Conservation (phyloP, 2,113 vertebrate genomes). For the Bagarius yarrelli region DNA sequence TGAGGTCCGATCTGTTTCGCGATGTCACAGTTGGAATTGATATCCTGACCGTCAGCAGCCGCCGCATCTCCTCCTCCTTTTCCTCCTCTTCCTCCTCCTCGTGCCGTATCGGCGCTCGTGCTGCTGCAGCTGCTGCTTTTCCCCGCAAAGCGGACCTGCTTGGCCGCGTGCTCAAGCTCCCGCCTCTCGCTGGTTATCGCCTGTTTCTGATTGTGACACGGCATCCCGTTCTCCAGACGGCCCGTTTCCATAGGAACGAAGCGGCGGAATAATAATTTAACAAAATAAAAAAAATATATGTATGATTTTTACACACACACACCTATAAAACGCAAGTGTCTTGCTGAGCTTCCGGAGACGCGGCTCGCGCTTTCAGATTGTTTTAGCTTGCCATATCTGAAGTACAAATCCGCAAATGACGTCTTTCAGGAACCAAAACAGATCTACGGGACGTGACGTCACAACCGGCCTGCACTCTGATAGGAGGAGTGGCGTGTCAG, state of each 20-base stretch:
- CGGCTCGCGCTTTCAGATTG: neutral
- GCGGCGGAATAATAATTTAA: neutral
- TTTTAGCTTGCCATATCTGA: slow-evolving; percentile 25
- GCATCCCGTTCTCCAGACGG: slow-evolving; percentile 59
- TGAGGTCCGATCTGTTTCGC: slow-evolving; percentile 62
- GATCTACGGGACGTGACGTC: slow-evolving; percentile 1
- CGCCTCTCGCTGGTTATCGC: slow-evolving; percentile 46
- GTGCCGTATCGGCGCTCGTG: slow-evolving; percentile 29
- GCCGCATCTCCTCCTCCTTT: slow-evolving; percentile 11
- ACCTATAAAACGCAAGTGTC: neutral
- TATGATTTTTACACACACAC: neutral
- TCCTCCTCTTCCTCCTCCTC: slow-evolving; percentile 7
- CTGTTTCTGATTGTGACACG: slow-evolving; percentile 67
- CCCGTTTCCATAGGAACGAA: slow-evolving; percentile 50
- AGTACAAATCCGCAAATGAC: neutral
- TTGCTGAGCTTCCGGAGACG: neutral
- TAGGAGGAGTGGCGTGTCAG: slow-evolving; percentile 10
- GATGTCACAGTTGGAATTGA: neutral
- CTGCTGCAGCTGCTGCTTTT: slow-evolving; percentile 32
- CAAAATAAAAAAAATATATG: neutral
- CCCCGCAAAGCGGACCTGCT: slow-evolving; percentile 63
- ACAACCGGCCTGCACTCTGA: neutral
- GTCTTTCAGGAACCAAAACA: slow-evolving; percentile 36
- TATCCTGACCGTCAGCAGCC: neutral
- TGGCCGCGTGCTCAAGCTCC: slow-evolving; percentile 48